phyloP scores from a whole-genome alignment of 2,797 vertebrate species.

The Clarias platycephalus region DNA sequence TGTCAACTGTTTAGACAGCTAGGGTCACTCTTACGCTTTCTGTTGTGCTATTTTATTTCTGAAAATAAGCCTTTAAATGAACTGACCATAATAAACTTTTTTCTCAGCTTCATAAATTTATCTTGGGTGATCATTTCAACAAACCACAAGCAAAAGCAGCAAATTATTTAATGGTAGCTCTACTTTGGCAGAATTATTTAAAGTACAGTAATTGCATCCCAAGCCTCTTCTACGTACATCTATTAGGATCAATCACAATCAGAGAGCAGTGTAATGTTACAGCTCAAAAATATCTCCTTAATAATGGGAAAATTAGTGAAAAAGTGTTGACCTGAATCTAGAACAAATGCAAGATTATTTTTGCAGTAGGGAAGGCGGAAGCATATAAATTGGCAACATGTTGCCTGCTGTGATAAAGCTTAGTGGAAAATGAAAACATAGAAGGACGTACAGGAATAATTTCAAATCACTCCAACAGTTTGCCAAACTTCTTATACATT shows the following conservation, averaged over 20 bases:
- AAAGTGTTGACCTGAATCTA: slow-evolving; percentile 82
- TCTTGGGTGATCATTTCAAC: background rate
- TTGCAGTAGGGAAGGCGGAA: background rate
- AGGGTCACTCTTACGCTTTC: background rate
- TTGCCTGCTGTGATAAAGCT: background rate
- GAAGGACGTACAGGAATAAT: background rate
- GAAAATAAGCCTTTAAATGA: background rate
- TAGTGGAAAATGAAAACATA: background rate
- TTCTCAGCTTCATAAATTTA: background rate
- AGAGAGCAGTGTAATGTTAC: slow-evolving; percentile 64
- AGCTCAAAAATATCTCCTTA: slow-evolving; percentile 83
- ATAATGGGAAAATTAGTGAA: slow-evolving; percentile 84
- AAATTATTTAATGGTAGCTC: slow-evolving; percentile 88
- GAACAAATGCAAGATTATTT: slow-evolving; percentile 56
- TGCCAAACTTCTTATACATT: background rate
- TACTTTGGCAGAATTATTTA: slow-evolving; percentile 94
- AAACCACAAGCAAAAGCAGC: slow-evolving; percentile 75
- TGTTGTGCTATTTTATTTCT: background rate
- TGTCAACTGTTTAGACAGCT: background rate
- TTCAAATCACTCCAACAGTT: background rate
- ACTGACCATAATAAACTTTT: background rate
- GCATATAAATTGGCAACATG: background rate
- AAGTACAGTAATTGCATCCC: slow-evolving; percentile 89
- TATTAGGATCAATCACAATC: slow-evolving; percentile 69
- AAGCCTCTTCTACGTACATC: slow-evolving; percentile 78